Base-by-base conservation (phyloP, 2,888 invertebrate genomes). In the Pollenia labialis region DNA sequence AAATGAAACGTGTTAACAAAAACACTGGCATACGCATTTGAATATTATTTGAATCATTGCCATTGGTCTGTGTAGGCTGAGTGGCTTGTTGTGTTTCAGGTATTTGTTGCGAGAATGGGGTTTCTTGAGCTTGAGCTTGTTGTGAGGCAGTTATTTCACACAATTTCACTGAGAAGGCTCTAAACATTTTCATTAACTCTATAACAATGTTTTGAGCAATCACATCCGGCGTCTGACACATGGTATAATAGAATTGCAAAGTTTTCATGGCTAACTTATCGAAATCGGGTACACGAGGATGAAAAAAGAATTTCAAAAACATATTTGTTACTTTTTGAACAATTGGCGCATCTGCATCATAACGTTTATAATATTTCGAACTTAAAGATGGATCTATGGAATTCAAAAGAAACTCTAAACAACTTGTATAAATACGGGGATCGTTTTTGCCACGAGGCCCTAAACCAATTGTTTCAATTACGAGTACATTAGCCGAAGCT, bases 401-500 rank as follows among this genome's bases (percentile, higher is more conserved):
- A 79, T 93, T 92, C 4, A 93, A 87, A 23, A 93, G 86, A 60
- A 93, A 90, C 44, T 91, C 91, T 7, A 93, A 81, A 58, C 93
- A 93, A n/a, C 90, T 88, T 0, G 90, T 89, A 75, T 90, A 93
- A 12, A 93, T 89, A 3, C 93, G 91, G 0, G 93, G 93, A 90
- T 93, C 93, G 42, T 88, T 88, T 48, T 90, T 89, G 0, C 90
- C 92, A 2, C 93, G 90, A 4, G 91, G 94, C 0, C 94, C 95
- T 14, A 97, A 94, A 0, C 97, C 97, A 88, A 97, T 95, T 14
- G 95, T 94, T 84, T 97, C 95, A 64, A 98, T 95, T 7, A 97
- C 94, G 88, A 96, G 95, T 3, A 97, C 94, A 93, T 98, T 98
- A 40, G 95, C 95, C 8, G 94, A 93, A 0, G 95, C 94, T 42